These are phyloP conservation scores for Rhyzopertha dominica DNA, from an alignment of 1,140 invertebrate genomes.

Conservation along the genomic window DNA sequence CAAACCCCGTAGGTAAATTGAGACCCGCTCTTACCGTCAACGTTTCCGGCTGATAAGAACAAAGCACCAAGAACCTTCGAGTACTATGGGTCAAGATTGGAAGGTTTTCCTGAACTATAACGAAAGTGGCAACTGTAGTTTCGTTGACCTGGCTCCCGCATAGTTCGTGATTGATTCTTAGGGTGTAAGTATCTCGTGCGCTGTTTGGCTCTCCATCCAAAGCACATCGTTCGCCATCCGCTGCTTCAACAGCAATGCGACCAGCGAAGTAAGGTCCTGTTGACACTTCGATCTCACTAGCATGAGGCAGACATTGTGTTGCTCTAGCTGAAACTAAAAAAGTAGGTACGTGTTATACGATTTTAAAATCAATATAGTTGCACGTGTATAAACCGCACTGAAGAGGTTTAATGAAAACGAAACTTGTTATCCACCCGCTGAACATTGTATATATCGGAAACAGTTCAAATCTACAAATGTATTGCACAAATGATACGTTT, in stretches of 20 bases:
- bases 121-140: constrained; percentile 68
- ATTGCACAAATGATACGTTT: too few relatives aligned
- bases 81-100: constrained; percentile 77
- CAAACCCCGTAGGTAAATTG: constrained; percentile 48
- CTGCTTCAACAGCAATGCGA: constrained; percentile 65
- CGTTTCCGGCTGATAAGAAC: constrained; percentile 73
- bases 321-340: constrained; percentile 68
- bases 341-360: constrained; percentile 11
- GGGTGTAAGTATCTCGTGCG: constrained; percentile 61
- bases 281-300: constrained; percentile 72
- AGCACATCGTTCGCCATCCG: constrained; percentile 58
- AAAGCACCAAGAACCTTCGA: constrained; percentile 69
- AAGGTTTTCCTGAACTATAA: constrained; percentile 74
- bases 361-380: too few relatives aligned
- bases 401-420: too few relatives aligned
- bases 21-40: constrained; percentile 70
- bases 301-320: constrained; percentile 67
- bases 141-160: constrained; percentile 73
- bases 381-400: too few relatives aligned
- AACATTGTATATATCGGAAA: too few relatives aligned
- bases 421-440: too few relatives aligned
- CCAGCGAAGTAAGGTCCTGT: constrained; percentile 73
- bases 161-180: constrained; percentile 66
- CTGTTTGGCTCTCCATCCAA: constrained; percentile 59
- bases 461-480: too few relatives aligned